Evolutionary conservation across 2,888 invertebrate genomes (phyloP).

Genomic region (Spodoptera littoralis): DNA sequence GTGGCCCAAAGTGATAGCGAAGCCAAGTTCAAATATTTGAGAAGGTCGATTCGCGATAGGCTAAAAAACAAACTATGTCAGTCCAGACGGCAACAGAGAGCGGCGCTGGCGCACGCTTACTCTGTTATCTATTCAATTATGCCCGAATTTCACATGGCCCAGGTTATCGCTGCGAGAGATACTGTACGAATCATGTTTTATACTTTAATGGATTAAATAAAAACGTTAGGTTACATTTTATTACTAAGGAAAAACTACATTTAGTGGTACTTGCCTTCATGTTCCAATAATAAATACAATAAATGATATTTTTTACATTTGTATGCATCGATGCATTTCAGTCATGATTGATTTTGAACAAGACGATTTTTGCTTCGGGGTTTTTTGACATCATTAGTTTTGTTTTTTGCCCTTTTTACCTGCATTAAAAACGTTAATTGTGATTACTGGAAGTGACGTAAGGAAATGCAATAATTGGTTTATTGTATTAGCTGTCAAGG

Average conservation of each 20-base stretch:
- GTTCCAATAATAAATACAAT: constrained; percentile 5
- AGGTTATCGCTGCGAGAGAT: constrained; percentile 60
- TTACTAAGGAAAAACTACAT: constrained; percentile 1
- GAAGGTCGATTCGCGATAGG: constrained; percentile 74
- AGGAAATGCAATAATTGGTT: too few relatives aligned
- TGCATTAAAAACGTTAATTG: too few relatives aligned
- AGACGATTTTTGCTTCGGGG: neutral
- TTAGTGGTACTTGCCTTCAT: too few relatives aligned
- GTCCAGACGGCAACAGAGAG: constrained; percentile 65
- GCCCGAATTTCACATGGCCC: constrained; percentile 63
- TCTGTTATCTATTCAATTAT: constrained; percentile 56
- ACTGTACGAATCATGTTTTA: constrained; percentile 42
- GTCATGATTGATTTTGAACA: constrained; percentile 6
- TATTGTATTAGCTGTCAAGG: too few relatives aligned
- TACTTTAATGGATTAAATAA: constrained; percentile 30
- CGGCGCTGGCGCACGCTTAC: constrained; percentile 55
- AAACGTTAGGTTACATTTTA: constrained; percentile 24
- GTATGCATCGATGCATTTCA: constrained; percentile 18
- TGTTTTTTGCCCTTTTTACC: too few relatives aligned
- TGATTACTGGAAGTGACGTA: too few relatives aligned
- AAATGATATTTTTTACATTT: constrained; percentile 20
- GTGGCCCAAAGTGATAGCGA: constrained; percentile 61
- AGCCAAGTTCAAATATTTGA: constrained; percentile 78
- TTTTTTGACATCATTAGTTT: neutral
- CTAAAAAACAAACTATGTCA: constrained; percentile 70